Evolutionary conservation across 2,888 invertebrate species (phyloP).

Genomic region (Tethea ocularis): DNA sequence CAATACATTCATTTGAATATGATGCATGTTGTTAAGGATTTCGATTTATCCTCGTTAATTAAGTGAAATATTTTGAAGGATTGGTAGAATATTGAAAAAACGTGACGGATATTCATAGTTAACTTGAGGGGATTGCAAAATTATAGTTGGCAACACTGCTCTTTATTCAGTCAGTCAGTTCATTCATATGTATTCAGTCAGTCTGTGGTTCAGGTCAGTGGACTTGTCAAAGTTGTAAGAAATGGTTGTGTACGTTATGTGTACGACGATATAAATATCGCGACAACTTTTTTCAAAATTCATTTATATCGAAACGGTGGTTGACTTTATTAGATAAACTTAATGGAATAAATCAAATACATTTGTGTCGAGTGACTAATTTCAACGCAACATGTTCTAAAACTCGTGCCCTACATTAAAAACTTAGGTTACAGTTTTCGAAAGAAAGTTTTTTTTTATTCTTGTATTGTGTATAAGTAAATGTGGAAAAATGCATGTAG

Average conservation of each 20-base stretch:
- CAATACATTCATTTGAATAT: no score
- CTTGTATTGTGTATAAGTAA: slow-evolving; percentile 47
- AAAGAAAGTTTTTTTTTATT: slow-evolving; percentile 66
- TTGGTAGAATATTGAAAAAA: no score
- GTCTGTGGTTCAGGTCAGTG: slow-evolving; percentile 25
- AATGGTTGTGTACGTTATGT: slow-evolving; percentile 8
- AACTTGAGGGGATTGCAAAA: no score
- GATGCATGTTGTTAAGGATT: no score
- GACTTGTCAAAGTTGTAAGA: slow-evolving; percentile 14
- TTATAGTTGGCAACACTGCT: no score
- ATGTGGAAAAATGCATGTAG: slow-evolving; percentile 59
- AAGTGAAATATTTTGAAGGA: no score
- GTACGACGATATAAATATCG: neutral
- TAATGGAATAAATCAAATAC: slow-evolving; percentile 7
- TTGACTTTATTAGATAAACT: slow-evolving; percentile 28
- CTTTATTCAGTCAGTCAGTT: no score
- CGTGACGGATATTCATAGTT: no score
- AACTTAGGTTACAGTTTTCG: slow-evolving; percentile 46
- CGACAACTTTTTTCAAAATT: neutral
- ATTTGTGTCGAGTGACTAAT: neutral
- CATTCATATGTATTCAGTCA: neutral
- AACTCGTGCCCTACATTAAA: slow-evolving; percentile 64
- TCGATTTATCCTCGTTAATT: no score
- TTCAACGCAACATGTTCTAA: neutral
- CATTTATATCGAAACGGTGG: neutral